Evolutionary conservation across 2,113 vertebrate species (phyloP).

Genomic region (Hydrochoerus hydrochaeris): DNA sequence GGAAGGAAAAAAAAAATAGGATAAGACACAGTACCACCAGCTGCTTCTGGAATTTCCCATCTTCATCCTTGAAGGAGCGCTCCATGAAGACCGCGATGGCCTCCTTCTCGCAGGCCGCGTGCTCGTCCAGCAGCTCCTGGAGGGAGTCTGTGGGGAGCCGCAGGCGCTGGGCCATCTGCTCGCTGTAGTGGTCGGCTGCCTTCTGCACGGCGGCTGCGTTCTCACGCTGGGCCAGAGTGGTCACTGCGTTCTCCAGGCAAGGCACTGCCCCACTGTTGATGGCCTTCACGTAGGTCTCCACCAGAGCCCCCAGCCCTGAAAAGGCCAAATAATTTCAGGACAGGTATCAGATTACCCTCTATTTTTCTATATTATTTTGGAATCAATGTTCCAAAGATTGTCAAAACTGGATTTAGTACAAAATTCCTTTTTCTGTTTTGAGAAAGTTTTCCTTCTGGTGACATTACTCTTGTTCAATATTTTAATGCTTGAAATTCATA

Average conservation of each 20-base stretch:
- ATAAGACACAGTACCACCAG: slow-evolving; percentile 61
- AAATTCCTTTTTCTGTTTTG: not conserved
- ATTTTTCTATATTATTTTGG: not conserved
- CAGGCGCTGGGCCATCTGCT: slow-evolving; percentile 42
- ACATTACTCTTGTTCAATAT: not conserved
- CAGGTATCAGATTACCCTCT: not conserved
- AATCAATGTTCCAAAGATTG: not conserved
- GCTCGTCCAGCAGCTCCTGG: slow-evolving; percentile 67
- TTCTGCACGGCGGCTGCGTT: slow-evolving; percentile 77
- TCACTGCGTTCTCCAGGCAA: slow-evolving; percentile 84
- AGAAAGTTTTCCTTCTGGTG: not conserved
- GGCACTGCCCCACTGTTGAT: slow-evolving; percentile 80
- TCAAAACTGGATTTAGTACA: not conserved
- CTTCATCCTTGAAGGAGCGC: slow-evolving; percentile 80
- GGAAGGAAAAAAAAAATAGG: not conserved
- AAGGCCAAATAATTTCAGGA: not conserved
- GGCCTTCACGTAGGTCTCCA: slow-evolving; percentile 77
- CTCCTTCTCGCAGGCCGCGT: slow-evolving; percentile 69
- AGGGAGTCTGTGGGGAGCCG: slow-evolving; percentile 68
- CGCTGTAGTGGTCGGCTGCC: slow-evolving; percentile 64
- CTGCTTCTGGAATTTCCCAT: slow-evolving; percentile 28
- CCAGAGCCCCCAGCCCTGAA: slow-evolving; percentile 78
- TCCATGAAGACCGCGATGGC: slow-evolving; percentile 78
- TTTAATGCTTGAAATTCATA: not conserved
- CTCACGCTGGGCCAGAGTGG: slow-evolving; percentile 79